Evolutionary conservation across 2,888 invertebrate genomes (phyloP), one percentile per base, ranked within the genome.

Genomic region (Saturnia japonica): DNA sequence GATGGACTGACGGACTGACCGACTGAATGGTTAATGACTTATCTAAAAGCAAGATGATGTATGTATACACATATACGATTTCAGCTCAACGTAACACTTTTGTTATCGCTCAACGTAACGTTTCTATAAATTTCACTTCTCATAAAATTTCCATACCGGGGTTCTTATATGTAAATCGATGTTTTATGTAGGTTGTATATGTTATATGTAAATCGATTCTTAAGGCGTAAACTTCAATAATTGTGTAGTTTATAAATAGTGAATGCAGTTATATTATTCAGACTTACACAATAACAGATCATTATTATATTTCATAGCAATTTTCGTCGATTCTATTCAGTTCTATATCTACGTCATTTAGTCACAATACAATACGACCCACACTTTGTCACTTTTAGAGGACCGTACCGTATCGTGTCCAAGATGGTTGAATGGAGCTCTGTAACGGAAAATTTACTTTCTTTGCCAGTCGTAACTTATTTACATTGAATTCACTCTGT

Each of bases 361-460:
- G 43, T 43, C 25, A 68, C 60, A 64, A 40, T 64, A 64, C n/a
- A 64, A 54, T 70, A 67, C 70, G 28, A 70, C 40, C 42, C 54
- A 22, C 69, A 70, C 70, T 42, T 70, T 70, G 54, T 40, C 77
- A 74, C 74, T 69, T 68, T 73, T 72, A 70, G 71, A 72, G 74
- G 70, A 73, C 70, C 69, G 70, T 71, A 75, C 73, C 76, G 72
- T 74, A 77, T 73, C 70, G 74, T 74, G 74, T 74, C 74, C 74
- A 73, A 75, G 74, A 71, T 64, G 69, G 57, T 25, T 60, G 71
- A 76, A 78, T 75, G 51, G 74, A 75, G 75, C 57, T 69, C 67
- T 25, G 71, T 54, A 74, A 72, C 74, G 76, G 78, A 76, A 78
- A 79, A 79, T 80, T 76, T 79, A 74, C 78, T 80, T 73, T 77